These are phyloP conservation scores for Zophobas atratus DNA, from an alignment of 1,140 invertebrate species.

Conservation along the genomic window DNA sequence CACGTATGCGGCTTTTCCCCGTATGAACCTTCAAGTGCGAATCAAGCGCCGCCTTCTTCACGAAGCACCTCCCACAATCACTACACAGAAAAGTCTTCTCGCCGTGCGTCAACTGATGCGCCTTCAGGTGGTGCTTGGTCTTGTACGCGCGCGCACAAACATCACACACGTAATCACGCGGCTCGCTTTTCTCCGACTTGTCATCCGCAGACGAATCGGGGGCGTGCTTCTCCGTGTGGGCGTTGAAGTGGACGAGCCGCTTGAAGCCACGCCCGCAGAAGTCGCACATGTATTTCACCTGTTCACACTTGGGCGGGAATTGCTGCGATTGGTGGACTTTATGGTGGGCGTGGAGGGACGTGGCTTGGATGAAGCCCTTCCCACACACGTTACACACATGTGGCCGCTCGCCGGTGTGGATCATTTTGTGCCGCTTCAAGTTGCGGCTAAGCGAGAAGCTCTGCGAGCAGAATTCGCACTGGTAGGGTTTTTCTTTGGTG, in stretches of 20 bases:
- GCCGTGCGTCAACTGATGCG: constrained; percentile 55
- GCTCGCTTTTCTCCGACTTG: too few relatives aligned
- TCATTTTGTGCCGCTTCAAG: constrained; percentile 82
- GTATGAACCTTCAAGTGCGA: constrained; percentile 53
- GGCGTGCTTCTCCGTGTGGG: too few relatives aligned
- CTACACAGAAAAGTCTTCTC: constrained; percentile 71
- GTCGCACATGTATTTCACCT: not conserved
- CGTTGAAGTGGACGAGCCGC: too few relatives aligned
- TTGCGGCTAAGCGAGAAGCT: constrained; percentile 73
- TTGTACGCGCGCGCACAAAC: not conserved
- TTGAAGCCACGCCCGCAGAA: too few relatives aligned
- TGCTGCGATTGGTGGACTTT: constrained; percentile 16
- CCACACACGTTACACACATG: constrained; percentile 74
- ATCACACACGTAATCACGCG: too few relatives aligned
- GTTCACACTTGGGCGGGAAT: not conserved
- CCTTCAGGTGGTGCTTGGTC: not conserved
- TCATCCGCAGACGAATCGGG: too few relatives aligned
- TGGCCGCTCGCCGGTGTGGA: constrained; percentile 74
- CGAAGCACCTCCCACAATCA: constrained; percentile 69
- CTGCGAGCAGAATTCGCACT: constrained; percentile 74
- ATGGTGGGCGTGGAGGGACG: constrained; percentile 57
- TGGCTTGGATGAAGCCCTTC: constrained; percentile 58
- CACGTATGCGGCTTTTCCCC: constrained; percentile 20
- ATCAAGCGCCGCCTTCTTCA: constrained; percentile 38
- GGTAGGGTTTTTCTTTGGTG: constrained; percentile 71